These are phyloP conservation scores for Sceloporus undulatus DNA, from an alignment of 2,113 vertebrate species.

Conservation along the genomic window DNA sequence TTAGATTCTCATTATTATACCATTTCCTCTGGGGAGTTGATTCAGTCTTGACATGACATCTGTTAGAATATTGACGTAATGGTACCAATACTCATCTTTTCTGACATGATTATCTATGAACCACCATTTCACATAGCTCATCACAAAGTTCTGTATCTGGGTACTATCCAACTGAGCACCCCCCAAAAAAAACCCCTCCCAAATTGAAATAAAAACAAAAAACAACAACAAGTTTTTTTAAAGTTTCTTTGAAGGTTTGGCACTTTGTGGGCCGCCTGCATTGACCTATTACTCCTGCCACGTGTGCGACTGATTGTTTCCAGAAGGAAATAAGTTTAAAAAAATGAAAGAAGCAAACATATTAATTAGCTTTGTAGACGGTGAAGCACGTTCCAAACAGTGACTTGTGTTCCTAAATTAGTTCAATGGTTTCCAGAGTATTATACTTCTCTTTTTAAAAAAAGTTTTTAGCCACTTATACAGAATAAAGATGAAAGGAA, in stretches of 20 bases:
- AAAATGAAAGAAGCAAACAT: slow-evolving; percentile 61
- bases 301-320: slow-evolving; percentile 74
- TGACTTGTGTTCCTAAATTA: slow-evolving; percentile 72
- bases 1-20: background rate
- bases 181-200: too few relatives aligned
- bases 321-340: slow-evolving; percentile 57
- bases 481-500: slow-evolving; percentile 71
- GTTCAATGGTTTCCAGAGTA: slow-evolving; percentile 74
- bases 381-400: slow-evolving; percentile 61
- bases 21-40: background rate
- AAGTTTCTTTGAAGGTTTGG: slow-evolving; percentile 56
- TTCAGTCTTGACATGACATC: background rate
- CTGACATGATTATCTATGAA: background rate
- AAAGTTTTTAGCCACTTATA: slow-evolving; percentile 59
- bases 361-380: slow-evolving; percentile 61
- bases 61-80: background rate
- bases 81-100: background rate
- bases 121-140: background rate
- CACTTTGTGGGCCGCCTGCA: slow-evolving; percentile 55
- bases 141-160: background rate
- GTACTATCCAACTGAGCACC: background rate
- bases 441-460: slow-evolving; percentile 59
- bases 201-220: too few relatives aligned
- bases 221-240: slow-evolving; percentile 23
- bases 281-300: slow-evolving; percentile 66